Evolutionary conservation across 2,113 vertebrate species (phyloP), one percentile per base, ranked within the genome.

Genomic region (Brachyhypopomus occidentalis): DNA sequence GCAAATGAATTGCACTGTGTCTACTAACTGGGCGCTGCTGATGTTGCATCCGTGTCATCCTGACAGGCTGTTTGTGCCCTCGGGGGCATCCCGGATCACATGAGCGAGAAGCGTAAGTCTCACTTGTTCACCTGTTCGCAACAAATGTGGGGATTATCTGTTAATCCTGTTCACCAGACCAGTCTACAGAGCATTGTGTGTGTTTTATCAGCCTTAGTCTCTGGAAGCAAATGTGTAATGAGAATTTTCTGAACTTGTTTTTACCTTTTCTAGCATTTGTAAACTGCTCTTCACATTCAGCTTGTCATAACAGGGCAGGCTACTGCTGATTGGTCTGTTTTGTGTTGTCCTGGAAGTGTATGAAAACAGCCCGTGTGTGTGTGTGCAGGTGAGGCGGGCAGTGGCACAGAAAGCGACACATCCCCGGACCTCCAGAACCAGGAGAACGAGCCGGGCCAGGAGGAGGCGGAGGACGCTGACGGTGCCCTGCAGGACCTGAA

Each of bases 361-460:
- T 20, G 19, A 30, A 30, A 30, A 30, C 30, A 30, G 12, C 2
- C 5, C 38, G 1, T 38, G 14, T 5, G 59, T 11, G 3, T 7
- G 0, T 19, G 55, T 70, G 3, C 84, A 99, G 97, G 97, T 56
- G 98, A 99, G 67, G 96, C 97, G 0, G 97, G 98, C 84, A 99
- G 98, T 14, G 98, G 98, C 75, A 98, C 97, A 0, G 98, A 99
- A 81, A 99, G 98, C 9, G 98, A 98, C 87, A 94, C 96, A 1
- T 99, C 98, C 38, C 98, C 98, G 36, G 98, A 99, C 84, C 97
- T 98, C 72, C 98, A 98, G 91, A 99, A 98, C 88, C 98, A 99
- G 90, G 98, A 99, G 86, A 99, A 98, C 2, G 97, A 99, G 83
- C 97, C 97, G 2, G 96, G 66, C 87, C 98, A 97, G 91, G 98